phyloP scores from a whole-genome alignment of 2,113 vertebrate genomes.

The Thryonomys swinderianus region DNA sequence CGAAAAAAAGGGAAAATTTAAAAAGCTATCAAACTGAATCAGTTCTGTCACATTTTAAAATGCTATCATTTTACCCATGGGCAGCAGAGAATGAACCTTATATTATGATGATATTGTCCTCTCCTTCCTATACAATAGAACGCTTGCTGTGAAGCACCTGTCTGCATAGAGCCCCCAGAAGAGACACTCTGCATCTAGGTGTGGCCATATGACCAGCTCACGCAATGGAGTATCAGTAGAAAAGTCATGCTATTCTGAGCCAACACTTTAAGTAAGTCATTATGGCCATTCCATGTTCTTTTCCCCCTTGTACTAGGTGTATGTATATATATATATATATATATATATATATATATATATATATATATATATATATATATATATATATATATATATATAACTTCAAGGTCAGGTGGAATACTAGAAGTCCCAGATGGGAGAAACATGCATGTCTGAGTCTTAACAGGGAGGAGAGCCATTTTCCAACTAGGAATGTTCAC shows the following conservation, averaged over 20 bases:
- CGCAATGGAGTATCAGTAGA: neutral
- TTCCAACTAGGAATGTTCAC: neutral
- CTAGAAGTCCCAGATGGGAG: neutral
- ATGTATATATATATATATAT: neutral
- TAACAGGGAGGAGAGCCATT: neutral
- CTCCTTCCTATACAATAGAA: neutral
- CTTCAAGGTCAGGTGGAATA: neutral
- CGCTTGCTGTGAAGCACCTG: neutral
- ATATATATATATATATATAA: neutral
- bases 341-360: too few species aligned
- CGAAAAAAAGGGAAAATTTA: slow-evolving; percentile 25
- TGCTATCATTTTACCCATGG: neutral
- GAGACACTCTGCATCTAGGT: neutral
- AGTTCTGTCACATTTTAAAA: neutral
- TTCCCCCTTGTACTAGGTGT: neutral
- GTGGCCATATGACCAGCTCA: neutral
- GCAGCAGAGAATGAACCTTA: neutral
- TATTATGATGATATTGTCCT: neutral
- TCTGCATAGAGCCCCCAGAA: neutral
- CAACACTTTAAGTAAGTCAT: neutral
- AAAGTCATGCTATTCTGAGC: neutral
- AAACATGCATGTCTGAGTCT: neutral
- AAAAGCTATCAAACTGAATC: neutral
- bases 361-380: too few species aligned
- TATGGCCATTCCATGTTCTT: neutral